phyloP scores from a whole-genome alignment of 2,113 vertebrate genomes.

The Sminthopsis crassicaudata region DNA sequence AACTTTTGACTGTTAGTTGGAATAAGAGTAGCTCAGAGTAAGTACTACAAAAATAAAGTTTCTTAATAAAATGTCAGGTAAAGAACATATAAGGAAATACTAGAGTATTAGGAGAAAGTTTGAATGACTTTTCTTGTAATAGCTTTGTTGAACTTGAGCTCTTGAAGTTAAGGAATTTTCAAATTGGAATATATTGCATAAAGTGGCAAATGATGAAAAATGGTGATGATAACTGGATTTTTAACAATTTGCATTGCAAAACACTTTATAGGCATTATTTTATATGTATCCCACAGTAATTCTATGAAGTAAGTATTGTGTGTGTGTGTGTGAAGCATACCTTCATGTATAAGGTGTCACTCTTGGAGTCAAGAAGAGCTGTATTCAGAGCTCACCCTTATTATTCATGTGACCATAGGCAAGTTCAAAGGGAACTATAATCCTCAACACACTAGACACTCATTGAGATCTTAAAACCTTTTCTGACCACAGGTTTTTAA shows the following conservation, averaged over 20 bases:
- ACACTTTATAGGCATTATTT: background rate
- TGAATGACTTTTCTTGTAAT: conserved; percentile 16
- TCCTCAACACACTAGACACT: background rate
- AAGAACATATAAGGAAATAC: conserved; percentile 27
- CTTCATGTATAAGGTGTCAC: background rate
- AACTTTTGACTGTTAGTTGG: background rate
- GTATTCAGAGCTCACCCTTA: background rate
- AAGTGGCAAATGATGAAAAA: background rate
- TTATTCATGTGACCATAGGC: background rate
- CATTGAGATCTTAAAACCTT: background rate
- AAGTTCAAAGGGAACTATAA: background rate
- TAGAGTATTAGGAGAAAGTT: background rate
- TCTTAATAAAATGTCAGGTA: conserved; percentile 42
- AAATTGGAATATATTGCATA: background rate
- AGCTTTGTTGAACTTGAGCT: background rate
- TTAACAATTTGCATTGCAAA: background rate
- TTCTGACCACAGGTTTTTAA: background rate
- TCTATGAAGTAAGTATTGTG: background rate
- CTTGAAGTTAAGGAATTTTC: conserved; percentile 2
- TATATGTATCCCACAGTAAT: background rate
- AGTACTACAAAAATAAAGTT: background rate
- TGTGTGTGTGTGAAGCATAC: no score
- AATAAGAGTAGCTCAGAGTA: background rate
- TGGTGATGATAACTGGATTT: background rate
- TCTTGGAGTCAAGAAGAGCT: background rate